Percentiles rank a stretch among this genome's conserved stretches.
These are phyloP conservation scores for Marronus borbonicus DNA, from an alignment of 2,888 invertebrate genomes.

Conservation along the genomic window DNA sequence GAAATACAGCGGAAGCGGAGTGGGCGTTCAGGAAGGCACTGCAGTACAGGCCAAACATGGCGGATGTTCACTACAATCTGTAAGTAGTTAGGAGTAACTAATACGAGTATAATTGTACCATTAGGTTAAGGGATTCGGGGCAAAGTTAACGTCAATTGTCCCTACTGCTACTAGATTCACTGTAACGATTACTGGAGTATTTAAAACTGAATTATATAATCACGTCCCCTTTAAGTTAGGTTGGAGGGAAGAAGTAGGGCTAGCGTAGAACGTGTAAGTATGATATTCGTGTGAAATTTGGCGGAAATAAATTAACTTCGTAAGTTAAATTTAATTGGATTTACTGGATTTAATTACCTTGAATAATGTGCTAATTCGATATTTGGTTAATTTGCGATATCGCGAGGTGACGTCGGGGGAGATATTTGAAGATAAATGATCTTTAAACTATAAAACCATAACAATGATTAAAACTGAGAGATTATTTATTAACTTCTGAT, in stretches of 20 bases:
- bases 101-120: constrained; percentile 41
- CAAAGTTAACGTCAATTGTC: constrained; percentile 10
- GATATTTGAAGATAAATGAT: neutral
- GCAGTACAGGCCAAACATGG: constrained; percentile 95
- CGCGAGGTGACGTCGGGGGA: too few species aligned
- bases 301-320: constrained; percentile 19
- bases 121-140: neutral
- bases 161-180: neutral
- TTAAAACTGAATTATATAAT: constrained; percentile 44
- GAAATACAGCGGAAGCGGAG: constrained; percentile 90
- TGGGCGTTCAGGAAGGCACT: constrained; percentile 93
- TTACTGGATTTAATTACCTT: neutral
- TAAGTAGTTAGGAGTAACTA: constrained; percentile 75
- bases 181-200: constrained; percentile 19
- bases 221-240: neutral
- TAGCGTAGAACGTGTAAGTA: neutral
- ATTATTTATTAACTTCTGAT: neutral
- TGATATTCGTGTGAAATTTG: constrained; percentile 21
- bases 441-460: too few species aligned
- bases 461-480: neutral
- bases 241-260: neutral
- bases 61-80: constrained; percentile 99
- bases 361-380: constrained; percentile 7
- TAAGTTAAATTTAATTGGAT: constrained; percentile 27
- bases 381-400: neutral